Percentiles rank a stretch among this genome's conserved stretches.
These are phyloP conservation scores for Silurus aristotelis DNA, from an alignment of 2,797 vertebrate genomes.

Conservation along the genomic window DNA sequence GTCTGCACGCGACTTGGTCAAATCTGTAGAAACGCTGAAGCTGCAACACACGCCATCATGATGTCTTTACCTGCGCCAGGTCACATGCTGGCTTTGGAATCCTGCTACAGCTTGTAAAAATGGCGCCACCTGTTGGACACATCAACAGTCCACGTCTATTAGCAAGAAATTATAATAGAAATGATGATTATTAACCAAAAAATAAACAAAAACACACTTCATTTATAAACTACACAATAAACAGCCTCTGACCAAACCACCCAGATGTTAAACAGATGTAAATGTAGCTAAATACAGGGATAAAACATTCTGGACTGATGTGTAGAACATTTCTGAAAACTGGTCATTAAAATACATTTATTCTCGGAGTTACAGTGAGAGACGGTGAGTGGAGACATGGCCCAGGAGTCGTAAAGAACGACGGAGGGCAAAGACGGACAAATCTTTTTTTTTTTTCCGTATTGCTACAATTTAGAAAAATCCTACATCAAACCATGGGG, in stretches of 20 bases:
- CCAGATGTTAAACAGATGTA: background rate
- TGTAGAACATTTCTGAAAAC: too few relatives aligned
- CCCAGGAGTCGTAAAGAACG: too few relatives aligned
- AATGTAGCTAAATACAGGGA: background rate
- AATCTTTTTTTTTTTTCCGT: too few relatives aligned
- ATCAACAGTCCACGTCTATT: conserved; percentile 13
- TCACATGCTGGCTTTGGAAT: conserved; percentile 68
- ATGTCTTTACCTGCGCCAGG: conserved; percentile 73
- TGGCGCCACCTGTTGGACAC: conserved; percentile 65
- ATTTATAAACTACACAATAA: background rate
- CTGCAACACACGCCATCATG: too few relatives aligned
- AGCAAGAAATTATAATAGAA: background rate
- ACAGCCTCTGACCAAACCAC: background rate
- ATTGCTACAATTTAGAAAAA: too few relatives aligned
- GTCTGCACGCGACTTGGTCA: too few relatives aligned
- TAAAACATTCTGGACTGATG: too few relatives aligned
- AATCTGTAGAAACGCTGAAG: background rate
- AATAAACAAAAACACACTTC: background rate
- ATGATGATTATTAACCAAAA: background rate
- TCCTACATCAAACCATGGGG: too few relatives aligned
- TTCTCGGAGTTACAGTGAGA: too few relatives aligned
- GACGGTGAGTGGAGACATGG: too few relatives aligned
- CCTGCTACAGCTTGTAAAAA: conserved; percentile 70
- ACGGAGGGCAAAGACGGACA: too few relatives aligned
- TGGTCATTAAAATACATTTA: too few relatives aligned